Percentiles rank a stretch among this genome's conserved stretches.
Conservation (phyloP, 2,113 vertebrate species). For the Alethe diademata region DNA sequence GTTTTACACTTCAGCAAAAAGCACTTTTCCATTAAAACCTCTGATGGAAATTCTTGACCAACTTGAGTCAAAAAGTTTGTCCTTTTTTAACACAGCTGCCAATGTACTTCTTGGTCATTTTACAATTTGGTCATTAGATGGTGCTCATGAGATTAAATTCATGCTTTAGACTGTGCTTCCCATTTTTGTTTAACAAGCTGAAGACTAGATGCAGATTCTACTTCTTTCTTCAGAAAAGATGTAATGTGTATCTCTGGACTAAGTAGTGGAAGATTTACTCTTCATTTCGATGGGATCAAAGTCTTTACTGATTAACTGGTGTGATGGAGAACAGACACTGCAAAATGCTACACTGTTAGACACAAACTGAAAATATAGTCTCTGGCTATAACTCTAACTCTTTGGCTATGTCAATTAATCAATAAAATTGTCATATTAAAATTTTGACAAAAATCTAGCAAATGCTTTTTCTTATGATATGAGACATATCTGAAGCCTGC, state of each 20-base stretch:
- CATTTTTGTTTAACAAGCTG: not conserved
- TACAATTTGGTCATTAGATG: conserved; percentile 53
- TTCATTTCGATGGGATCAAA: not conserved
- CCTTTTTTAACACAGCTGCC: not conserved
- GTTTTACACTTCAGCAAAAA: not conserved
- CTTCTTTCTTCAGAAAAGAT: not conserved
- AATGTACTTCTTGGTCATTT: not conserved
- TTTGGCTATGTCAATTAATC: not conserved
- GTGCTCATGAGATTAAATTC: conserved; percentile 57
- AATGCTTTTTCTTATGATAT: not conserved
- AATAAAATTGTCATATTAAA: not conserved
- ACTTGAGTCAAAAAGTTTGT: not conserved
- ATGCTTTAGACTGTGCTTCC: not conserved
- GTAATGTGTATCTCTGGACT: not conserved
- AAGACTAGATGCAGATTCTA: not conserved
- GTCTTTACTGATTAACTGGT: not conserved
- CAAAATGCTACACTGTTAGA: not conserved
- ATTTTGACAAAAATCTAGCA: not conserved
- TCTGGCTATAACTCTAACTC: no score
- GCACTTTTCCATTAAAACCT: not conserved
- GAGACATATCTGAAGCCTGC: not conserved
- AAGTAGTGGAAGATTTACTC: not conserved
- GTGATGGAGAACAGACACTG: not conserved
- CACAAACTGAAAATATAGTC: not conserved
- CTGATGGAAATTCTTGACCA: not conserved